These are phyloP conservation scores for Blomia tropicalis DNA, from an alignment of 2,888 invertebrate species.

Conservation along the genomic window DNA sequence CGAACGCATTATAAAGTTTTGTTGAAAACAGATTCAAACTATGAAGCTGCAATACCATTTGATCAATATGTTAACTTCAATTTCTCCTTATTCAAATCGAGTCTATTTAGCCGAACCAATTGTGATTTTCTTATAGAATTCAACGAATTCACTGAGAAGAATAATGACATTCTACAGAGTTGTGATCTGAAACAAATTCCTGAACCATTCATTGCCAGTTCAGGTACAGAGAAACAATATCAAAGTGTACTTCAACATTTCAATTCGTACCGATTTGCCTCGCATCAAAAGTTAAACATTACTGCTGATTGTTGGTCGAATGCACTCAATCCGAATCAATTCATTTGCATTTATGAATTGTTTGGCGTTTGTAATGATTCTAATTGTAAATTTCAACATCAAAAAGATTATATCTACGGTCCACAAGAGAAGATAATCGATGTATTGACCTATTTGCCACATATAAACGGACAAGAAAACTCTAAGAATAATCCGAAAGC, in stretches of 20 bases:
- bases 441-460: constrained; percentile 33
- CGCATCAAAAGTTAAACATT: background rate
- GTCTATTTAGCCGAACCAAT: background rate
- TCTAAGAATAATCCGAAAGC: background rate
- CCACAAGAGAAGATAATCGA: constrained; percentile 34
- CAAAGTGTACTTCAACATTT: constrained; percentile 22
- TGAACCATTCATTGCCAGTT: background rate
- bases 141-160: constrained; percentile 2
- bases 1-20: background rate
- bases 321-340: constrained; percentile 16
- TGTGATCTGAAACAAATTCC: background rate
- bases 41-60: background rate
- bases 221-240: background rate
- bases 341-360: constrained; percentile 29
- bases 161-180: background rate
- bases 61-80: constrained; percentile 2
- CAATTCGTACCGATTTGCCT: constrained; percentile 21
- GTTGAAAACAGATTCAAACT: background rate
- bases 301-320: constrained; percentile 20
- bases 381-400: constrained; percentile 22
- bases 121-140: background rate
- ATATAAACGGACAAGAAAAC: background rate
- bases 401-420: constrained; percentile 31
- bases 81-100: background rate
- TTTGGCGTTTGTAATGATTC: constrained; percentile 31